Conservation (phyloP, 2,113 vertebrate species). For the Taxidea taxus region DNA sequence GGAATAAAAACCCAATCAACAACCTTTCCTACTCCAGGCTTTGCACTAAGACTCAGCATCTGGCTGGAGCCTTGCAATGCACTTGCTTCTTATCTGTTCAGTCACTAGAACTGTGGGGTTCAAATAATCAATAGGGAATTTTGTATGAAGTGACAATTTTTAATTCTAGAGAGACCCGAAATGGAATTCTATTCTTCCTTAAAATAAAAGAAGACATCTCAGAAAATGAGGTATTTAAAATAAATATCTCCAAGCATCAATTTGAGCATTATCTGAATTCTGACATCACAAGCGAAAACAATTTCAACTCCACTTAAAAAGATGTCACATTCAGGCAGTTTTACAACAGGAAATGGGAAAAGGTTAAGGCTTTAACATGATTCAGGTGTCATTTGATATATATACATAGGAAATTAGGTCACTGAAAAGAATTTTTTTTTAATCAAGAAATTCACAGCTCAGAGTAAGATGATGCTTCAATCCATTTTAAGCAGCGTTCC, state of each 20-base stretch:
- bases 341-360: constrained; percentile 74
- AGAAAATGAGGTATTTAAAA: constrained; percentile 30
- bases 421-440: constrained; percentile 76
- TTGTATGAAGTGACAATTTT: not conserved
- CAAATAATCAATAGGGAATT: not conserved
- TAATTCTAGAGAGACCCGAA: not conserved
- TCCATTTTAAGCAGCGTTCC: not conserved
- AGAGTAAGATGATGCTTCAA: constrained; percentile 10
- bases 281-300: constrained; percentile 42
- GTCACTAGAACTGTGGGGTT: not conserved
- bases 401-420: constrained; percentile 84
- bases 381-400: constrained; percentile 81
- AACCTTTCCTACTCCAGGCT: not conserved
- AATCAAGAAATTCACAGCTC: constrained; percentile 68
- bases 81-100: too few species aligned
- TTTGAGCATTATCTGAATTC: not conserved
- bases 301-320: constrained; percentile 71
- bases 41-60: not conserved
- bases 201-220: not conserved
- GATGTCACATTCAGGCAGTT: constrained; percentile 70
- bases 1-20: accelerated
- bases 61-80: accelerated
- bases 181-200: not conserved
- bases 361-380: constrained; percentile 77
- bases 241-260: constrained; percentile 24